A percentile compares a stretch with the other conserved stretches of the same genome.
phyloP scores from a whole-genome alignment of 1,140 invertebrate genomes.

The Conopomorpha cramerella region DNA sequence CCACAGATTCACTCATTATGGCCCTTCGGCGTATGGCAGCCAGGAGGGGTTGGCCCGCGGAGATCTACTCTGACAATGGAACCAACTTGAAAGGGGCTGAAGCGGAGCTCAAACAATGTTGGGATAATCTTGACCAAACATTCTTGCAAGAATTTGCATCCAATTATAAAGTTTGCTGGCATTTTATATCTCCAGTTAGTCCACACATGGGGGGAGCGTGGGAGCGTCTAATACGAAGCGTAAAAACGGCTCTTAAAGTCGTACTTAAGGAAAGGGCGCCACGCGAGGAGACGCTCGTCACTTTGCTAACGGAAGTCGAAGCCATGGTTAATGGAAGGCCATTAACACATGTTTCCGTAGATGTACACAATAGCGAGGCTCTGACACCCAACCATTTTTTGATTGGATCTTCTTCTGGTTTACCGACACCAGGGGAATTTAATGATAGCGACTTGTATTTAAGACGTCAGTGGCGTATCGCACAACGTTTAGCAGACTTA shows the following conservation, averaged over 20 bases:
- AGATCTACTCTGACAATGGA: constrained; percentile 22
- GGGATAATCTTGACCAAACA: neutral
- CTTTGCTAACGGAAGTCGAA: constrained; percentile 8
- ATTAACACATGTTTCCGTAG: constrained; percentile 9
- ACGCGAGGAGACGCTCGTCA: constrained; percentile 6
- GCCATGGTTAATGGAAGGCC: constrained; percentile 10
- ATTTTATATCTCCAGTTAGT: constrained; percentile 13
- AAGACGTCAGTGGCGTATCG: neutral
- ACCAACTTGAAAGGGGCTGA: constrained; percentile 24
- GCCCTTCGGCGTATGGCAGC: constrained; percentile 31
- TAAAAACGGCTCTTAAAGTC: constrained; percentile 10
- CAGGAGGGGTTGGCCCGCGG: constrained; percentile 15
- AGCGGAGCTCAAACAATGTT: neutral
- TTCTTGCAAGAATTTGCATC: neutral
- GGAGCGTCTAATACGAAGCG: constrained; percentile 7
- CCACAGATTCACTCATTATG: constrained; percentile 25
- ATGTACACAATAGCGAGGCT: constrained; percentile 6
- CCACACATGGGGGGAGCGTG: constrained; percentile 10
- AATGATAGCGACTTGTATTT: neutral
- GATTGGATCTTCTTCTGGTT: constrained; percentile 5
- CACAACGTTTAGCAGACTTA: neutral
- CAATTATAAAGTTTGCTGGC: constrained; percentile 10
- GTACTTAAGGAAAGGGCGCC: constrained; percentile 5
- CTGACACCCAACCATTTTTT: constrained; percentile 16
- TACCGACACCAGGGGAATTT: neutral